Conservation (phyloP, 2,797 vertebrate species). For the Natrix natrix region DNA sequence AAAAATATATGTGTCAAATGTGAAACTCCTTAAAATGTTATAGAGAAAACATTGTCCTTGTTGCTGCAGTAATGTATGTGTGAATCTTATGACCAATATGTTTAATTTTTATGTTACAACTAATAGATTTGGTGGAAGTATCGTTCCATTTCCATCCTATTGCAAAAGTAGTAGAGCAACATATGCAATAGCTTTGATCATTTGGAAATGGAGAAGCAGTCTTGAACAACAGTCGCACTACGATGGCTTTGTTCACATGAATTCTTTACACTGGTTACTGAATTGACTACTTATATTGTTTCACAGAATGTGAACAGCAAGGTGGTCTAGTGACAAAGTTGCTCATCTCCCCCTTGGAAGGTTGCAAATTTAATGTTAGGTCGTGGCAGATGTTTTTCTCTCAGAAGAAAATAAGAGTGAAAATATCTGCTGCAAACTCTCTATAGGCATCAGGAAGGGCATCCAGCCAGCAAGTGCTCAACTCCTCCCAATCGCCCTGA, state of each 20-base stretch:
- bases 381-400: too few relatives aligned
- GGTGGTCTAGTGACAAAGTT: too few relatives aligned
- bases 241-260: background rate
- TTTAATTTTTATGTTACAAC: background rate
- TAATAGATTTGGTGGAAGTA: background rate
- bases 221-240: background rate
- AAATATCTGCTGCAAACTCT: too few relatives aligned
- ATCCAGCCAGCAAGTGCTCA: too few relatives aligned
- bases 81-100: background rate
- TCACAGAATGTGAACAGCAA: background rate
- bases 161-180: background rate
- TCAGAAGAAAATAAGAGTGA: too few relatives aligned
- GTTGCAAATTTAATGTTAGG: too few relatives aligned
- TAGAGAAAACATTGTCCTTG: background rate
- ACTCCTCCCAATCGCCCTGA: too few relatives aligned
- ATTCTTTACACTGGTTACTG: background rate
- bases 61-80: background rate
- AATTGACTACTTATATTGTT: background rate
- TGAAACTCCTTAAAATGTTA: background rate
- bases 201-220: background rate
- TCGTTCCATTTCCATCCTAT: background rate
- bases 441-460: too few relatives aligned
- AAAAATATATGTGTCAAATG: background rate
- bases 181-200: background rate
- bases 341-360: too few relatives aligned